Percentiles rank a stretch among this genome's conserved stretches.
Evolutionary conservation across 1,140 invertebrate genomes (phyloP).

Genomic region (Zaprionus vittiger): DNA sequence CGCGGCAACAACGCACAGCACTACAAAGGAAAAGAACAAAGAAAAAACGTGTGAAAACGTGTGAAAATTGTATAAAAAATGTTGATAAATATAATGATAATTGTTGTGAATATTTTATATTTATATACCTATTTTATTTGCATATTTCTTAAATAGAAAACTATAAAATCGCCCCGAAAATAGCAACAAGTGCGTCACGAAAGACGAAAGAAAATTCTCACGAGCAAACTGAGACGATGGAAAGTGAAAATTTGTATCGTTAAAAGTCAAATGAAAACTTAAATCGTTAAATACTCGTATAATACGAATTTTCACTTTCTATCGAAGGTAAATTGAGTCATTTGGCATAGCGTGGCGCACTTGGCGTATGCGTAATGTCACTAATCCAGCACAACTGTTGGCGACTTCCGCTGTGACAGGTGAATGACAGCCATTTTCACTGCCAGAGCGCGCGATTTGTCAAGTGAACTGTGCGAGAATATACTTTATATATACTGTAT

Average conservation of each 20-base stretch:
- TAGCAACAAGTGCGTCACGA: conserved; percentile 74
- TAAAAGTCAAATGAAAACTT: background rate
- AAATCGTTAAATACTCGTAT: conserved; percentile 7
- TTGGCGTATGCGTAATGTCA: conserved; percentile 64
- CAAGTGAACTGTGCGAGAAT: conserved; percentile 34
- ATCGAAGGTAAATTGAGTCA: conserved; percentile 49
- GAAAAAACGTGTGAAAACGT: conserved; percentile 9
- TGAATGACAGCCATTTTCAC: conserved; percentile 49
- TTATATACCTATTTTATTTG: conserved; percentile 26
- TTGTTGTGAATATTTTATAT: conserved; percentile 26
- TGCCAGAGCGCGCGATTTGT: conserved; percentile 62
- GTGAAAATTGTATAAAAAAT: conserved; percentile 42
- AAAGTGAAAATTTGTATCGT: background rate
- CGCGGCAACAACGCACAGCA: conserved; percentile 36
- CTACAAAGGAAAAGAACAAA: conserved; percentile 45
- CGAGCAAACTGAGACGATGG: conserved; percentile 14
- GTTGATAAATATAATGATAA: conserved; percentile 66
- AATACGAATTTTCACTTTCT: conserved; percentile 2
- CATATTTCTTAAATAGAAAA: conserved; percentile 47
- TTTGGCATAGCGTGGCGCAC: conserved; percentile 16
- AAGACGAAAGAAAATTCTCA: conserved; percentile 55
- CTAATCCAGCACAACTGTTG: conserved; percentile 14
- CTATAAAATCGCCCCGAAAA: conserved; percentile 45
- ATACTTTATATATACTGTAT: conserved; percentile 1
- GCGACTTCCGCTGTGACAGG: conserved; percentile 53